These are phyloP conservation scores for Euura lappo DNA, from an alignment of 1,140 invertebrate genomes.

Conservation along the genomic window DNA sequence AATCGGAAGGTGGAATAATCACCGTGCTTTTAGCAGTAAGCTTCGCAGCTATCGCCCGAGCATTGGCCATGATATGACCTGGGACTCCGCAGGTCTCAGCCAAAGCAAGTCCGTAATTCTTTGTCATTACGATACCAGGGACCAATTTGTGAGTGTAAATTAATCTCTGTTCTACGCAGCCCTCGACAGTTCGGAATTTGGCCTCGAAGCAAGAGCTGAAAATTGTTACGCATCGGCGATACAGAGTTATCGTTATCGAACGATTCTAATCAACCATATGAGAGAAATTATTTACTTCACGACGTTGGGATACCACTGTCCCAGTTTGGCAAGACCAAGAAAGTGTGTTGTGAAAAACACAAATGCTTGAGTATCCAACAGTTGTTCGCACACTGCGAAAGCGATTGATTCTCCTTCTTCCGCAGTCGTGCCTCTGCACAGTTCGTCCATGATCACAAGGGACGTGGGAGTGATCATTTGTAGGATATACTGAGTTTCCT, in stretches of 20 bases:
- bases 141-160: conserved; percentile 58
- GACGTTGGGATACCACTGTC: conserved; percentile 78
- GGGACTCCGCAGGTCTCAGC: conserved; percentile 49
- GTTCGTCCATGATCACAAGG: conserved; percentile 87
- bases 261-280: conserved; percentile 12
- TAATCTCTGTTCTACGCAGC: conserved; percentile 33
- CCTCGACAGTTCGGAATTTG: conserved; percentile 23
- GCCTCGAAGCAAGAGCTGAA: conserved; percentile 57
- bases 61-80: conserved; percentile 18
- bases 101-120: conserved; percentile 60
- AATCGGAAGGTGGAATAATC: conserved; percentile 4
- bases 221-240: too few species aligned
- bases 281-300: conserved; percentile 70
- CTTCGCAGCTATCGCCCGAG: conserved; percentile 18
- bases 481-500: conserved; percentile 81
- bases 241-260: conserved; percentile 1
- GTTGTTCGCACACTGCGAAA: conserved; percentile 80
- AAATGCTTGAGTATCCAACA: conserved; percentile 74
- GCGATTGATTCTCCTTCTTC: conserved; percentile 85
- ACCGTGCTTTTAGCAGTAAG: conserved; percentile 21
- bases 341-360: conserved; percentile 87
- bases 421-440: conserved; percentile 79
- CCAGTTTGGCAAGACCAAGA: conserved; percentile 73
- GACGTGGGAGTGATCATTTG: conserved; percentile 73
- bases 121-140: conserved; percentile 45